These are phyloP conservation scores for Tachina lurida DNA, from an alignment of 2,888 invertebrate genomes.

Conservation along the genomic window DNA sequence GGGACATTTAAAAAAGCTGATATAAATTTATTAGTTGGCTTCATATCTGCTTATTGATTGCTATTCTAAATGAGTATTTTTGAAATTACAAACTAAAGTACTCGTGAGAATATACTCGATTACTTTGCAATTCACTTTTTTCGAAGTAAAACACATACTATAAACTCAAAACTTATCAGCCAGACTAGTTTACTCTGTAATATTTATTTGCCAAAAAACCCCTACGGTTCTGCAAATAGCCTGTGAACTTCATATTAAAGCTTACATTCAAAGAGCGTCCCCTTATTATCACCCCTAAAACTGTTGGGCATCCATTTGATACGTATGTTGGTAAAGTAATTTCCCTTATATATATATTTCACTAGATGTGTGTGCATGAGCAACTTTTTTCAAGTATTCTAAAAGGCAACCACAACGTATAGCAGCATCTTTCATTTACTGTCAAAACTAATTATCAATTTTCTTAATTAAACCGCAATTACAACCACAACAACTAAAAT, in stretches of 20 bases:
- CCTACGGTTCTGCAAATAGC: neutral
- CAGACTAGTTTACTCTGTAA: neutral
- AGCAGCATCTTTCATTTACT: conserved; percentile 73
- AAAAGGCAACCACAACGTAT: conserved; percentile 62
- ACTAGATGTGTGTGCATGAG: too few relatives aligned
- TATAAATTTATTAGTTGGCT: too few relatives aligned
- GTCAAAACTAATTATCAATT: conserved; percentile 79
- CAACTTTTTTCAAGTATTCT: neutral
- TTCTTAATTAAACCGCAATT: conserved; percentile 78
- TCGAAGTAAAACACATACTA: too few relatives aligned
- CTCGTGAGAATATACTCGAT: too few relatives aligned
- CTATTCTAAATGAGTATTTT: too few relatives aligned
- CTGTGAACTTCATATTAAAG: too few relatives aligned
- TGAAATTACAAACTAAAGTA: too few relatives aligned
- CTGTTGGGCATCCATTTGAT: neutral
- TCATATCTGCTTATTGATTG: too few relatives aligned
- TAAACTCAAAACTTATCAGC: too few relatives aligned
- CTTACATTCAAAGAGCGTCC: too few relatives aligned
- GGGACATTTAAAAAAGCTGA: too few relatives aligned
- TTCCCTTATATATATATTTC: neutral
- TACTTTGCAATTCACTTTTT: too few relatives aligned
- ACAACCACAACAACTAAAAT: conserved; percentile 72
- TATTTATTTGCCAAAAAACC: neutral
- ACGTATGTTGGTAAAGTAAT: neutral
- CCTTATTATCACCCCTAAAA: neutral